Conservation (phyloP, 2,888 invertebrate species). For the Epinotia demarniana region DNA sequence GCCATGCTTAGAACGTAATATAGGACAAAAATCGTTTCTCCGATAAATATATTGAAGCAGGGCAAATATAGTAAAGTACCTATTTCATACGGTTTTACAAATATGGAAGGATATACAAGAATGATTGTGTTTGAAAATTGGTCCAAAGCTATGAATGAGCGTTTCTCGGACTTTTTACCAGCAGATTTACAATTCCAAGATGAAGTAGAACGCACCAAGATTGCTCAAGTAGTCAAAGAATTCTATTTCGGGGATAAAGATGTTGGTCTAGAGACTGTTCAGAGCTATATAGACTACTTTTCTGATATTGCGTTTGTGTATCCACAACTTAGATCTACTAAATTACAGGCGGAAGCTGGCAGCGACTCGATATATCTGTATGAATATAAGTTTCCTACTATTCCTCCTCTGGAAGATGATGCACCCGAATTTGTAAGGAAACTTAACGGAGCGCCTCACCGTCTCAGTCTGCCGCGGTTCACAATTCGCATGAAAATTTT, state of each 20-base stretch:
- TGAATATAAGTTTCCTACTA: conserved; percentile 56
- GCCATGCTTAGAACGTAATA: conserved; percentile 54
- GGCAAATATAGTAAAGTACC: conserved; percentile 56
- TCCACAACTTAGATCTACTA: conserved; percentile 55
- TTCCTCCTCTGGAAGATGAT: conserved; percentile 45
- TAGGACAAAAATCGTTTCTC: conserved; percentile 55
- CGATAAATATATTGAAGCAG: conserved; percentile 56
- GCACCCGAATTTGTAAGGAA: conserved; percentile 54
- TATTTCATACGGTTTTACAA: conserved; percentile 58
- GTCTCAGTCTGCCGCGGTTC: conserved; percentile 53
- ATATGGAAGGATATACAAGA: conserved; percentile 59
- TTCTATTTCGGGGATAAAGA: conserved; percentile 62
- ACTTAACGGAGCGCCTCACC: conserved; percentile 58
- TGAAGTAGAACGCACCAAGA: conserved; percentile 53
- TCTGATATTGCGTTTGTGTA: conserved; percentile 66
- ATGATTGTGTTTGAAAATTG: conserved; percentile 53
- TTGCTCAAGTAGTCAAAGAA: conserved; percentile 55
- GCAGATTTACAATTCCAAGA: conserved; percentile 57
- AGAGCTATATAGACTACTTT: conserved; percentile 59
- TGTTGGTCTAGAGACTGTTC: conserved; percentile 52
- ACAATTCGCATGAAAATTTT: not conserved
- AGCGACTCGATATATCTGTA: conserved; percentile 62
- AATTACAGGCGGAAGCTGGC: too few species aligned
- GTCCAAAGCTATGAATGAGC: conserved; percentile 60
- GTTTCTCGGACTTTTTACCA: conserved; percentile 66